These are phyloP conservation scores for Papilio polytes DNA, from an alignment of 1,140 invertebrate genomes.

Conservation along the genomic window DNA sequence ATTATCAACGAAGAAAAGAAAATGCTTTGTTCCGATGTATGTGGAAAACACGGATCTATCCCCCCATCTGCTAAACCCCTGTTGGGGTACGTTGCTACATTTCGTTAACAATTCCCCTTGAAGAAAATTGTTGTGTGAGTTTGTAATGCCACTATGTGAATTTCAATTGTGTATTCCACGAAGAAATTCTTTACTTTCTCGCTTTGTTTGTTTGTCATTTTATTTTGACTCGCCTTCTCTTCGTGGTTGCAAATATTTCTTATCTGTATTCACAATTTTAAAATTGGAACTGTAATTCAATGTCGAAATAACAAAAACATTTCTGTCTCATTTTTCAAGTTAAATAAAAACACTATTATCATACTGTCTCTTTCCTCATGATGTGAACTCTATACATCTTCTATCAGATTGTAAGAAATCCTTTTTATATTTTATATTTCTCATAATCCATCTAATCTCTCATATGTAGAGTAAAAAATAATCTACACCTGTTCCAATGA, in stretches of 20 bases:
- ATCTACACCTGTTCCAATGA: neutral
- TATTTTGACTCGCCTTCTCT: neutral
- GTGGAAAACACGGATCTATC: neutral
- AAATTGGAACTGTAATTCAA: neutral
- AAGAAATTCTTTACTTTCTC: neutral
- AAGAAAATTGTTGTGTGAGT: constrained; percentile 7
- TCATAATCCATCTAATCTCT: no score
- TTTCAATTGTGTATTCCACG: constrained; percentile 5
- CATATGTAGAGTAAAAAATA: no score
- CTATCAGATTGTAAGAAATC: no score
- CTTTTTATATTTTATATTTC: no score
- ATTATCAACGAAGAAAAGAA: constrained; percentile 20
- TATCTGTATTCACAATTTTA: neutral
- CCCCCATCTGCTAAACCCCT: constrained; percentile 10
- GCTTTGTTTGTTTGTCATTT: constrained; percentile 13
- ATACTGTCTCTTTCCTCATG: no score
- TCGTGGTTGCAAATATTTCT: neutral
- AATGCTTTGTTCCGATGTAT: constrained; percentile 15
- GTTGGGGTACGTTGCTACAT: neutral
- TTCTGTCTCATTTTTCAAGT: no score
- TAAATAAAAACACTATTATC: no score
- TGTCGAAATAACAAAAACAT: no score
- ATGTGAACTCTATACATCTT: no score
- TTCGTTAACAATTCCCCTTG: constrained; percentile 10
- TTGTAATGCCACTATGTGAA: neutral